Base-by-base conservation (phyloP, 2,113 vertebrate genomes). In the Brevimyrus niger region DNA sequence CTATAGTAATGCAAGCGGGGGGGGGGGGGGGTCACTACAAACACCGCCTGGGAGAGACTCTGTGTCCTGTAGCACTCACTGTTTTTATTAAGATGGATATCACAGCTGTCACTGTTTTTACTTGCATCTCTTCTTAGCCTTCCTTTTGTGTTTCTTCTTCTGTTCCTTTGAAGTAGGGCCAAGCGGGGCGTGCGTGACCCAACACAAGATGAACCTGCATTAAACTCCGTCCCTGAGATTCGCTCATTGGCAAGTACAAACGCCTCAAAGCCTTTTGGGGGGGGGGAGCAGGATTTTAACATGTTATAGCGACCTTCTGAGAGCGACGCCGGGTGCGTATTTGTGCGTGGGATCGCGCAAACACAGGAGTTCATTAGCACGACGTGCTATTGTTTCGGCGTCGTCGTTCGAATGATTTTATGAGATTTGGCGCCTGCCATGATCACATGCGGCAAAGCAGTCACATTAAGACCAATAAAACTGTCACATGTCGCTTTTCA, bases 21-120 rank as follows among this genome's bases (percentile, higher is more conserved):
- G 35, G 23, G 4, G 61, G 4, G 42, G 38, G 23, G 38, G 15
- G 5, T 55, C 21, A 31, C 83, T 86, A 31, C 42, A 89, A 82
- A 89, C 65, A 80, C 65, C 15, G 44, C n/a, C 42, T 50, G 58
- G 35, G 58, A 88, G 58, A 88, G 87, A 47, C 17, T 47, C 42
- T 84, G 44, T 84, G 80, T 47, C 21, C 82, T 23, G 44, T 9
- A 47, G n/a, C 55, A n/a, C 55, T 19, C 46, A 61, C 55, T 65
- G 87, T 88, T 65, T 88, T 88, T 65, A 88, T 88, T 48, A n/a
- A 88, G 87, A 88, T 88, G 87, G 87, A 88, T 47, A 73, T 88
- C 58, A 69, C 87, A 88, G 87, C 87, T 88, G 87, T 44, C 38
- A 44, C 31, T 42, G 46, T 53, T 86, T 35, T 86, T 35, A 53